phyloP scores from a whole-genome alignment of 2,888 invertebrate genomes.

The Ellobium chinense region DNA sequence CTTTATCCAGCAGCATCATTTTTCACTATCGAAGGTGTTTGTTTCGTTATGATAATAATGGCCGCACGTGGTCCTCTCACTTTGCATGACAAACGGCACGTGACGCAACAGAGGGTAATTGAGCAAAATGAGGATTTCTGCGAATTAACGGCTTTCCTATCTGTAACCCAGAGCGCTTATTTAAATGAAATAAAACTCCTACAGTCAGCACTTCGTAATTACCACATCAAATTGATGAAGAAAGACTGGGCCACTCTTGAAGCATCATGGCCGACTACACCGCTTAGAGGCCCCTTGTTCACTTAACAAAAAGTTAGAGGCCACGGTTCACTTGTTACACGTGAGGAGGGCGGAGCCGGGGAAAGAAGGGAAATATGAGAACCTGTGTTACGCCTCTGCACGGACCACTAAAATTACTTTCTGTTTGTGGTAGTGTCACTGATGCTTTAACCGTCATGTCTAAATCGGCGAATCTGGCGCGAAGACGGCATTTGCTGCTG shows the following conservation, averaged over 20 bases:
- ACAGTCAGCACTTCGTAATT: background rate
- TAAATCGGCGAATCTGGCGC: background rate
- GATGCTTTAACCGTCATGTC: conserved; percentile 5
- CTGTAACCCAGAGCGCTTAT: conserved; percentile 3
- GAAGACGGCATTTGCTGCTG: background rate
- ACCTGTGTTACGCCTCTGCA: conserved; percentile 4
- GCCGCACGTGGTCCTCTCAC: background rate
- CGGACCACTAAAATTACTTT: conserved; percentile 24
- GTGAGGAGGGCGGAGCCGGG: background rate
- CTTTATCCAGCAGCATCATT: background rate
- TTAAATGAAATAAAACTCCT: conserved; percentile 18
- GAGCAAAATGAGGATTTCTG: background rate
- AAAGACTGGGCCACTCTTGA: background rate
- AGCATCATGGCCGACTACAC: background rate
- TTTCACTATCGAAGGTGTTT: background rate
- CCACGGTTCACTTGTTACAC: background rate
- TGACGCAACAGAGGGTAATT: conserved; percentile 12
- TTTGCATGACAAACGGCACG: background rate
- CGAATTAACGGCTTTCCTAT: background rate
- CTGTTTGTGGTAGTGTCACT: background rate
- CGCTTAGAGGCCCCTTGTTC: background rate
- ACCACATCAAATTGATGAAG: conserved; percentile 14
- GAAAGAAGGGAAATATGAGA: background rate
- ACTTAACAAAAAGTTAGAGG: background rate
- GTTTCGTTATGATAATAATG: background rate